Evolutionary conservation across 2,797 vertebrate genomes (phyloP).

Genomic region (Pitangus sulphuratus): DNA sequence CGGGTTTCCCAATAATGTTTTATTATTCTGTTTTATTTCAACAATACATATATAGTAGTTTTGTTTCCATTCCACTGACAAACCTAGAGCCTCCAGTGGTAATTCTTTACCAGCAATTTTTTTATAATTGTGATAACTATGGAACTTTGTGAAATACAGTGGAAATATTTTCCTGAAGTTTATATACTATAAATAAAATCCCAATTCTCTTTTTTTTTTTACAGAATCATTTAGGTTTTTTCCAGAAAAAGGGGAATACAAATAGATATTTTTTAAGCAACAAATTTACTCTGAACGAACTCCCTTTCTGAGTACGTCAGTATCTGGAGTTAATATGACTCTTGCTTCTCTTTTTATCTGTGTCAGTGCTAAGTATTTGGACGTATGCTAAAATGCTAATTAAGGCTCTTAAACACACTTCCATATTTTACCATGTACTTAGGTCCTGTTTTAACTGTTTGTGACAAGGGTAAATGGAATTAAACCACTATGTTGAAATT

Average conservation of each 20-base stretch:
- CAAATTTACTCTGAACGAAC: slow-evolving; percentile 10
- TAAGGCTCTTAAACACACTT: neutral
- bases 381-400: neutral
- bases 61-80: slow-evolving; percentile 58
- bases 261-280: neutral
- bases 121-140: slow-evolving; percentile 47
- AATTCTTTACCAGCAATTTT: slow-evolving; percentile 53
- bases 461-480: neutral
- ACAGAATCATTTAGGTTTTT: neutral
- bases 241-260: neutral
- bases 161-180: slow-evolving; percentile 42
- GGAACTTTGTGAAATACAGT: slow-evolving; percentile 55
- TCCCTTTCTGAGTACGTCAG: neutral
- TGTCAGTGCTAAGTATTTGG: neutral
- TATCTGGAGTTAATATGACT: neutral
- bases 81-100: slow-evolving; percentile 27
- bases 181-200: slow-evolving; percentile 55
- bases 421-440: neutral
- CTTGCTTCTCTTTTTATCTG: neutral
- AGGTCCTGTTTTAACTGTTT: neutral
- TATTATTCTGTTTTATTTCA: slow-evolving; percentile 68
- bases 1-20: slow-evolving; percentile 63
- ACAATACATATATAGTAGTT: slow-evolving; percentile 28
- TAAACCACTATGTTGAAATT: neutral
- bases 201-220: neutral